Percentiles rank a stretch among this genome's conserved stretches.
Evolutionary conservation across 1,140 invertebrate genomes (phyloP).

Genomic region (Drosophila punjabiensis): DNA sequence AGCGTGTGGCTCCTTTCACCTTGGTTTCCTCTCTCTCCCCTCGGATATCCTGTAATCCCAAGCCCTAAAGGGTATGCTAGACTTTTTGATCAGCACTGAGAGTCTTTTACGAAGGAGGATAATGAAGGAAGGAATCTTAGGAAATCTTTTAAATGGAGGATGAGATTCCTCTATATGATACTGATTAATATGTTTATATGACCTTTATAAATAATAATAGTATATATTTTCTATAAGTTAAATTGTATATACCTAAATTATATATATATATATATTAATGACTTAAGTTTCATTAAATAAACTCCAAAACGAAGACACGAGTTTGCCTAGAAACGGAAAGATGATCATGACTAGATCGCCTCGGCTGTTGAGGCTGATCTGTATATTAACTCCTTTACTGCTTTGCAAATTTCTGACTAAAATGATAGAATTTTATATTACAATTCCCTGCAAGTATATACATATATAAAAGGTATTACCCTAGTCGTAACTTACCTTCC

Average conservation of each 20-base stretch:
- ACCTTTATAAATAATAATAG: no score
- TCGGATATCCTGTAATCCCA: neutral
- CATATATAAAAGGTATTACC: neutral
- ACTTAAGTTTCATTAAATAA: no score
- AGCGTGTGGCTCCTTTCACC: conserved; percentile 81
- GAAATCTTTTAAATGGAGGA: neutral
- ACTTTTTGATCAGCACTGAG: neutral
- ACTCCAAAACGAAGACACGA: no score
- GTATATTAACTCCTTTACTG: neutral
- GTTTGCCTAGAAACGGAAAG: no score
- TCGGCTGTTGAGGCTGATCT: neutral
- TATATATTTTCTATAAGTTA: no score
- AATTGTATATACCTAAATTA: no score
- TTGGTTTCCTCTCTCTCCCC: conserved; percentile 18
- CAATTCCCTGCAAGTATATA: neutral
- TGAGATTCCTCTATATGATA: no score
- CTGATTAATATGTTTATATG: no score
- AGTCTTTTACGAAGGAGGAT: neutral
- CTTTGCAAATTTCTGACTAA: neutral
- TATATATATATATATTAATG: no score
- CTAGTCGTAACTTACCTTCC: neutral
- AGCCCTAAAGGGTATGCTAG: neutral
- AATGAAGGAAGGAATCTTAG: no score
- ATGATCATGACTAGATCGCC: no score
- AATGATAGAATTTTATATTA: neutral